Evolutionary conservation across 2,797 vertebrate species (phyloP).

Genomic region (Gobionotothen gibberifrons): DNA sequence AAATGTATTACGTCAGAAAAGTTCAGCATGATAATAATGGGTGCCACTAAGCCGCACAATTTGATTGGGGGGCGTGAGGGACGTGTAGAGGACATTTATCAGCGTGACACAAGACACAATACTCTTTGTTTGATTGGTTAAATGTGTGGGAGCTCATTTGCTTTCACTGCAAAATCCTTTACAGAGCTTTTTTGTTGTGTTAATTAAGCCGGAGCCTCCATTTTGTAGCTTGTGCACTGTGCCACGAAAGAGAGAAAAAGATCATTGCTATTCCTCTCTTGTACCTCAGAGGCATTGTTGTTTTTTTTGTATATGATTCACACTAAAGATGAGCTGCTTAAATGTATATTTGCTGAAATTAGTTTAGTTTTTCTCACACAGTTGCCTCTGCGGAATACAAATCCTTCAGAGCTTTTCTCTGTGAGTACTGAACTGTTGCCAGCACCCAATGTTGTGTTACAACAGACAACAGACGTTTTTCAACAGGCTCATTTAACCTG

Average conservation of each 20-base stretch:
- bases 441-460: slow-evolving; percentile 22
- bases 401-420: slow-evolving; percentile 8
- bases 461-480: slow-evolving; percentile 11
- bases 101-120: slow-evolving; percentile 74
- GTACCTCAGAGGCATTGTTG: slow-evolving; percentile 40
- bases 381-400: slow-evolving; percentile 25
- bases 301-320: slow-evolving; percentile 49
- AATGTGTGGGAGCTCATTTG: slow-evolving; percentile 83
- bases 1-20: slow-evolving; percentile 53
- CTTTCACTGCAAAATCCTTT: slow-evolving; percentile 78
- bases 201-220: slow-evolving; percentile 73
- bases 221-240: slow-evolving; percentile 62
- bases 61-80: slow-evolving; percentile 66
- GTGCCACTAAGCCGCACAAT: slow-evolving; percentile 50
- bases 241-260: slow-evolving; percentile 44
- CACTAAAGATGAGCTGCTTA: slow-evolving; percentile 50
- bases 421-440: slow-evolving; percentile 38
- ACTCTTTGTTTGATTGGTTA: slow-evolving; percentile 79
- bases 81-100: slow-evolving; percentile 78
- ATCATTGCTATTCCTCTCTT: slow-evolving; percentile 59
- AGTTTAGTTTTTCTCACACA: slow-evolving; percentile 41
- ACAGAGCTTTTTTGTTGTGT: slow-evolving; percentile 75
- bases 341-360: slow-evolving; percentile 60
- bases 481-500: slow-evolving; percentile 31
- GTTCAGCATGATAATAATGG: slow-evolving; percentile 57